phyloP scores from a whole-genome alignment of 2,888 invertebrate genomes.

The Noctua fimbriata region DNA sequence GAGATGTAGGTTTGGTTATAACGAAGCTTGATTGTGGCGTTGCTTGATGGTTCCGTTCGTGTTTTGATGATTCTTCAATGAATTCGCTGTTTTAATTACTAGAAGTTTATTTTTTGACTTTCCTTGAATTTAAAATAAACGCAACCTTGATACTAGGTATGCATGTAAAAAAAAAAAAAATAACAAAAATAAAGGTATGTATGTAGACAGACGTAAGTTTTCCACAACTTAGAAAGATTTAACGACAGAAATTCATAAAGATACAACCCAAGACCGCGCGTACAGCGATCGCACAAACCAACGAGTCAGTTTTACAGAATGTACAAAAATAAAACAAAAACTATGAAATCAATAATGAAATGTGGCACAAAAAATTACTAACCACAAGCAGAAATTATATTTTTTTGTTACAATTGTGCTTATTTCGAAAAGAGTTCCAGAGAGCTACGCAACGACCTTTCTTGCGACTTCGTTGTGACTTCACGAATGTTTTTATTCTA shows the following conservation, averaged over 20 bases:
- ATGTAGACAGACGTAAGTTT: neutral
- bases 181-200: no score
- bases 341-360: neutral
- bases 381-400: no score
- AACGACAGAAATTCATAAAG: neutral
- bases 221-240: neutral
- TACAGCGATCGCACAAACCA: neutral
- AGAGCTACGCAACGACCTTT: neutral
- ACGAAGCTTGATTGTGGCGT: no score
- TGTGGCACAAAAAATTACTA: no score
- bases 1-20: no score
- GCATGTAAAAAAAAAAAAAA: no score
- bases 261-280: neutral
- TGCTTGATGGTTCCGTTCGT: neutral
- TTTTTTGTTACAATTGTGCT: no score
- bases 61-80: neutral
- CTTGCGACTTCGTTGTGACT: no score
- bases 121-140: neutral
- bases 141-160: neutral
- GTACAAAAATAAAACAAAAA: neutral
- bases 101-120: neutral
- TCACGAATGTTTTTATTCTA: no score
- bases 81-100: neutral
- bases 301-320: no score
- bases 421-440: neutral